These are phyloP conservation scores for Cryptoleucopteryx plumbea DNA, from an alignment of 2,113 vertebrate species.

Conservation along the genomic window DNA sequence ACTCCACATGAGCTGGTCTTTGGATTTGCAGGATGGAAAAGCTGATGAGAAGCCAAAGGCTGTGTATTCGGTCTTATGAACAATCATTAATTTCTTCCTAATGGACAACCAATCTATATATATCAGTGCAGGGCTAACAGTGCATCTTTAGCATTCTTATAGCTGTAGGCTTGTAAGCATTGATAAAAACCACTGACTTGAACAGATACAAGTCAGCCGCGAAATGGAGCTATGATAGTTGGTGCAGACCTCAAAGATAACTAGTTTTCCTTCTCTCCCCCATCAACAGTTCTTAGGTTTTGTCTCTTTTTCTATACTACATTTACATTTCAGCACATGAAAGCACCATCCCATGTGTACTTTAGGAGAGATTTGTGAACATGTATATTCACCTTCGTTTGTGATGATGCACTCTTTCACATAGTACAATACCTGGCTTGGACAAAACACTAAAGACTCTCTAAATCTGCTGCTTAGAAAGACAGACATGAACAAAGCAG, in stretches of 20 bases:
- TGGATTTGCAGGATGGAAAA: background rate
- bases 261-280: background rate
- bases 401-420: background rate
- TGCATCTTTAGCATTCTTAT: slow-evolving; percentile 26
- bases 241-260: background rate
- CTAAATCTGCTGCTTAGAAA: background rate
- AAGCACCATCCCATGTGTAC: background rate
- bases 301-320: background rate
- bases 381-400: background rate
- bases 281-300: background rate
- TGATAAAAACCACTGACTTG: slow-evolving; percentile 46
- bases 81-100: slow-evolving; percentile 45
- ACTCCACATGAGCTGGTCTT: background rate
- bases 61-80: slow-evolving; percentile 4
- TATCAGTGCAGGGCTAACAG: slow-evolving; percentile 15
- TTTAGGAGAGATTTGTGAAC: background rate
- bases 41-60: background rate
- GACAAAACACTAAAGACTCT: background rate
- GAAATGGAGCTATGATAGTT: background rate
- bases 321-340: background rate
- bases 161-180: slow-evolving; percentile 47
- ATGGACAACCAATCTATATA: slow-evolving; percentile 38
- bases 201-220: slow-evolving; percentile 12
- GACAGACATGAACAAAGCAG: background rate
- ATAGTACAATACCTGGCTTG: background rate